Evolutionary conservation across 2,888 invertebrate species (phyloP).

Genomic region (Amblyjoppa proteus): DNA sequence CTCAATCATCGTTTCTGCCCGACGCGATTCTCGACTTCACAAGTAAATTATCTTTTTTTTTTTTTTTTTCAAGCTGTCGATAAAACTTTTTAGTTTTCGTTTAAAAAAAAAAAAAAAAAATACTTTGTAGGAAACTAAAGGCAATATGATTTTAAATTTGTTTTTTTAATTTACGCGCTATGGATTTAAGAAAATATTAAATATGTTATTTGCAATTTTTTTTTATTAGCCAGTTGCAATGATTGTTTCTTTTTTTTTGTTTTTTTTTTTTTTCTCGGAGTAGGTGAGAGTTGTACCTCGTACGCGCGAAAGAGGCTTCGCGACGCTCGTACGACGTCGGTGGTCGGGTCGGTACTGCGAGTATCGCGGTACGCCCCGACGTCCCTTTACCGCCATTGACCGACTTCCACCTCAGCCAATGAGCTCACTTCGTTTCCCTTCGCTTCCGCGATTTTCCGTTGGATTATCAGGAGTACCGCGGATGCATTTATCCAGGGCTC

Average conservation of each 20-base stretch:
- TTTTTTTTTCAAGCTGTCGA: too few species aligned
- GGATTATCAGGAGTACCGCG: conserved; percentile 45
- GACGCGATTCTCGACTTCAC: too few species aligned
- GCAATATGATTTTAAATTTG: too few species aligned
- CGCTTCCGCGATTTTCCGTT: conserved; percentile 67
- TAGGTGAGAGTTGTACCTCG: conserved; percentile 47
- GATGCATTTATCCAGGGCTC: conserved; percentile 59
- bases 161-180: too few species aligned
- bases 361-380: conserved; percentile 75
- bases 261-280: not conserved
- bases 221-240: conserved; percentile 23
- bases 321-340: conserved; percentile 75
- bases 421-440: conserved; percentile 69
- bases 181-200: too few species aligned
- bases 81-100: too few species aligned
- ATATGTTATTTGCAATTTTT: not conserved
- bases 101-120: too few species aligned
- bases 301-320: conserved; percentile 60
- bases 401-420: conserved; percentile 75
- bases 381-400: conserved; percentile 81
- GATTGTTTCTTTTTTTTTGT: not conserved
- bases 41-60: too few species aligned
- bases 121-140: too few species aligned
- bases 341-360: conserved; percentile 83
- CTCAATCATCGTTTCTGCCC: too few species aligned